Conservation (phyloP, 2,888 invertebrate species). For the Cantharis nigra region DNA sequence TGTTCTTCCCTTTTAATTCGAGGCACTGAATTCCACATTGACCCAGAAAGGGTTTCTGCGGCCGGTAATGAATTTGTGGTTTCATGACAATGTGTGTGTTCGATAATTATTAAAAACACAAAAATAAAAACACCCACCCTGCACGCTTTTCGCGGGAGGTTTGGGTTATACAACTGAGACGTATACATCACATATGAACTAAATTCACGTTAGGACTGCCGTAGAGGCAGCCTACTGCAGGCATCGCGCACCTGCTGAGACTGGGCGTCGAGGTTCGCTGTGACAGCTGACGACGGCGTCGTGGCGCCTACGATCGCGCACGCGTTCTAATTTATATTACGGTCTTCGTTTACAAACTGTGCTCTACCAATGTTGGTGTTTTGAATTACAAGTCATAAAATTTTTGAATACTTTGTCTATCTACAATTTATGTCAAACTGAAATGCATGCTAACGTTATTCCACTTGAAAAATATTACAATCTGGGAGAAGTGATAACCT, state of each 20-base stretch:
- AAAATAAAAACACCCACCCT: slow-evolving; percentile 42
- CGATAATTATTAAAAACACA: slow-evolving; percentile 44
- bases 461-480: not conserved
- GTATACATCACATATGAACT: slow-evolving; percentile 46
- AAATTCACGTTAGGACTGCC: slow-evolving; percentile 41
- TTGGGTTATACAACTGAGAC: slow-evolving; percentile 20
- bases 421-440: not conserved
- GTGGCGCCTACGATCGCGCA: slow-evolving; percentile 58
- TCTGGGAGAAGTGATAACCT: not conserved
- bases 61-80: slow-evolving; percentile 32
- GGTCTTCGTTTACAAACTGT: not conserved
- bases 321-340: slow-evolving; percentile 26
- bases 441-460: not conserved
- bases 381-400: no score
- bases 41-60: slow-evolving; percentile 18
- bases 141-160: slow-evolving; percentile 28
- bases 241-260: slow-evolving; percentile 50
- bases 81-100: slow-evolving; percentile 29
- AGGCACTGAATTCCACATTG: slow-evolving; percentile 14
- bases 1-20: slow-evolving; percentile 11
- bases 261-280: slow-evolving; percentile 53
- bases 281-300: slow-evolving; percentile 58
- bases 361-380: not conserved
- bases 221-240: slow-evolving; percentile 40
- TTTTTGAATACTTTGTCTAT: not conserved